A percentile compares a stretch with the other conserved stretches of the same genome.
Conservation (phyloP, 1,140 invertebrate species). For the Pogonus chalceus region DNA sequence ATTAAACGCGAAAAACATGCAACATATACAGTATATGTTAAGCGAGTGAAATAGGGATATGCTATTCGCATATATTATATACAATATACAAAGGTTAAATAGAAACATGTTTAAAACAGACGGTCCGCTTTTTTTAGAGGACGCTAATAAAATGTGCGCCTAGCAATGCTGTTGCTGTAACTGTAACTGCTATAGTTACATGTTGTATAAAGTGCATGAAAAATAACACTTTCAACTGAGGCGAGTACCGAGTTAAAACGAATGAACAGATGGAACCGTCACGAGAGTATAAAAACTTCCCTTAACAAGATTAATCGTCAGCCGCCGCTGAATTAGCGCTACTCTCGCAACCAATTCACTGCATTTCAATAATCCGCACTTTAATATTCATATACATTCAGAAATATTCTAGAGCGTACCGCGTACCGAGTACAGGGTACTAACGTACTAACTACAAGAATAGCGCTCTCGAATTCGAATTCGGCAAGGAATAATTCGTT, state of each 20-base stretch:
- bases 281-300: neutral
- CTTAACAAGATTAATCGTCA: conserved; percentile 2
- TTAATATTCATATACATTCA: conserved; percentile 5
- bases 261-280: conserved; percentile 1
- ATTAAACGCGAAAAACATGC: neutral
- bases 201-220: conserved; percentile 1
- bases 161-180: neutral
- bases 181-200: too few relatives aligned
- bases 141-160: neutral
- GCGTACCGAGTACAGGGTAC: neutral
- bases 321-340: neutral
- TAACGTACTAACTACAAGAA: too few relatives aligned
- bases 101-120: conserved; percentile 6
- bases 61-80: neutral
- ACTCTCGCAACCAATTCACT: neutral
- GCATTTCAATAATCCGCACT: conserved; percentile 5
- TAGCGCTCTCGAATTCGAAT: too few relatives aligned
- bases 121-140: neutral
- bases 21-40: neutral
- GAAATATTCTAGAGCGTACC: conserved; percentile 1
- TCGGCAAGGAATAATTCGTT: too few relatives aligned
- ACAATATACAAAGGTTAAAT: neutral
- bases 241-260: neutral
- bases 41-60: neutral
- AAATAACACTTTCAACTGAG: neutral